These are phyloP conservation scores for Epizoanthus illoricatus DNA, from an alignment of 92 coral and sea anemone genomes.

Conservation along the genomic window DNA sequence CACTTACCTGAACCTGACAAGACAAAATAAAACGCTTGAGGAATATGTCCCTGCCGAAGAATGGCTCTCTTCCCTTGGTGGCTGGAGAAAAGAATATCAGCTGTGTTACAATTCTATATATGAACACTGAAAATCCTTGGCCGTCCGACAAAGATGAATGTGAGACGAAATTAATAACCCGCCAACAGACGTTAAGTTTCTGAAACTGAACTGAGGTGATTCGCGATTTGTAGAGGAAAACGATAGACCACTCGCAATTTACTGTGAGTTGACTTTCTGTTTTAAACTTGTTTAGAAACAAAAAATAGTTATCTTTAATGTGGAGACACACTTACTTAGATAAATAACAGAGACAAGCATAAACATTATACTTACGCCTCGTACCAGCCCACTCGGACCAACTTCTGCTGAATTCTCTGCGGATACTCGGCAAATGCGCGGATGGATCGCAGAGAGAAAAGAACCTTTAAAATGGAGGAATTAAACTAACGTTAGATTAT, in stretches of 20 bases:
- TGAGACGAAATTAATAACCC: background rate
- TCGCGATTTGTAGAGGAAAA: background rate
- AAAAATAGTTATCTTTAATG: no score
- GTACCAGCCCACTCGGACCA: slow-evolving; percentile 88
- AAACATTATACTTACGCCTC: slow-evolving; percentile 83
- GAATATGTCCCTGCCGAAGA: slow-evolving; percentile 91
- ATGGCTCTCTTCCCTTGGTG: slow-evolving; percentile 87
- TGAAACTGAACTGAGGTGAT: no score
- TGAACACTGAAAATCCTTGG: background rate
- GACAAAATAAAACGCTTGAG: slow-evolving; percentile 94
- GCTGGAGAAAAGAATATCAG: slow-evolving; percentile 34
- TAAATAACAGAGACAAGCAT: background rate
- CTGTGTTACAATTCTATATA: background rate
- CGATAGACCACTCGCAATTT: background rate
- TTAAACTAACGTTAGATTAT: background rate
- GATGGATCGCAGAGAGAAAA: slow-evolving; percentile 83
- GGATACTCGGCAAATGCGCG: slow-evolving; percentile 97
- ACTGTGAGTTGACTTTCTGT: no score
- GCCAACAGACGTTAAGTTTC: background rate
- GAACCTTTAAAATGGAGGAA: slow-evolving; percentile 53
- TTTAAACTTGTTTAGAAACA: background rate
- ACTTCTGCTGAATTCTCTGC: slow-evolving; percentile 90
- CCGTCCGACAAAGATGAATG: background rate
- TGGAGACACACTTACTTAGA: background rate
- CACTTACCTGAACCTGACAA: slow-evolving; percentile 90